Conservation (phyloP, 2,797 vertebrate species). For the Emydoidea blandingii region DNA sequence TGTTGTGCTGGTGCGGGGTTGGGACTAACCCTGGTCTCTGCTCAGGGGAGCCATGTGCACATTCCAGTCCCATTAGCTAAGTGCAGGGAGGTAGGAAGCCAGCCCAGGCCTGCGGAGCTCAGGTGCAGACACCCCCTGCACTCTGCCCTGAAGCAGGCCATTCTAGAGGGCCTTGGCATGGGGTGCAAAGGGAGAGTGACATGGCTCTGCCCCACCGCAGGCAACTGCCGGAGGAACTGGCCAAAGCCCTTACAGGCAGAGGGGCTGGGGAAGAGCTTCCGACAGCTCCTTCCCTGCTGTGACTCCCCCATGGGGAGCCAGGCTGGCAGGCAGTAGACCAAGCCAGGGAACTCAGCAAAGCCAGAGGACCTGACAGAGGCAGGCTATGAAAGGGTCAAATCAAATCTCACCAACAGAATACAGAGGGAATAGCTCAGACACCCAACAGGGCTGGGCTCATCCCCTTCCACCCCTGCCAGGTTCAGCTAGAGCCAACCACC, state of each 20-base stretch:
- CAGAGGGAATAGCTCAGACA: slow-evolving; percentile 10
- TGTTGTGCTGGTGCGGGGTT: background rate
- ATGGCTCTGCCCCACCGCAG: background rate
- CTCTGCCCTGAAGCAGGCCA: background rate
- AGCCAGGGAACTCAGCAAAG: slow-evolving; percentile 49
- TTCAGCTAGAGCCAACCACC: background rate
- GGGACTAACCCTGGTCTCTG: background rate
- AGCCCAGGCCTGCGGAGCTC: background rate
- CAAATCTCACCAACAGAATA: slow-evolving; percentile 31
- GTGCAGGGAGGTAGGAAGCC: background rate
- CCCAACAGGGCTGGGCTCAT: background rate
- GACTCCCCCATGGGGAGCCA: background rate
- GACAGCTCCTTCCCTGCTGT: background rate
- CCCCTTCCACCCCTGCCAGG: background rate
- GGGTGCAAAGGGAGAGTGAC: background rate
- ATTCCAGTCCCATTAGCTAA: background rate
- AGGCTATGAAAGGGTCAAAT: slow-evolving; percentile 35
- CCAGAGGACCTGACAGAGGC: slow-evolving; percentile 53
- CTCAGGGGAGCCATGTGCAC: background rate
- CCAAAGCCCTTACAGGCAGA: background rate
- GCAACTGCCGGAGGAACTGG: background rate
- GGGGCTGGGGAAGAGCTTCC: background rate
- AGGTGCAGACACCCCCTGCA: background rate
- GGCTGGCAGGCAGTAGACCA: background rate
- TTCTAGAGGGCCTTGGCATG: background rate